Conservation (phyloP, 2,888 invertebrate species). For the Baccha elongata region DNA sequence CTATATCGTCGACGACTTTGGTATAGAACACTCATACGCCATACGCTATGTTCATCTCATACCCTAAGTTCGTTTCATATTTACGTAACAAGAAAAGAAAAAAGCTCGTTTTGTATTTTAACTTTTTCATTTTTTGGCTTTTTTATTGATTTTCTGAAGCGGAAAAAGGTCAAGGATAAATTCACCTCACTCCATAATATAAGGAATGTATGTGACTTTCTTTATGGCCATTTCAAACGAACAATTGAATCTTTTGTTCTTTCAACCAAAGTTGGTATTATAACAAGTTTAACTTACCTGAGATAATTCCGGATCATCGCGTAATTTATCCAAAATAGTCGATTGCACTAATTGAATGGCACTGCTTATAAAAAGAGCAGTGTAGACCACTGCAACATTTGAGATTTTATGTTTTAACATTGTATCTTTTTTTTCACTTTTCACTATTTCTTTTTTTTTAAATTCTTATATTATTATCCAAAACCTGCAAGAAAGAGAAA, state of each 20-base stretch:
- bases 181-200: slow-evolving; percentile 51
- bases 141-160: slow-evolving; percentile 68
- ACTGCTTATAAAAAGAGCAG: slow-evolving; percentile 62
- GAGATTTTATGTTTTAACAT: slow-evolving; percentile 56
- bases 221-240: slow-evolving; percentile 13
- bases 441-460: slow-evolving; percentile 7
- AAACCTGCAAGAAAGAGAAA: slow-evolving; percentile 49
- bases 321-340: slow-evolving; percentile 86
- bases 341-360: slow-evolving; percentile 77
- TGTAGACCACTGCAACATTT: slow-evolving; percentile 56
- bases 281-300: slow-evolving; percentile 84
- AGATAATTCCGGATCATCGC: slow-evolving; percentile 86
- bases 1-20: not conserved
- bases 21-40: slow-evolving; percentile 1
- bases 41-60: not conserved
- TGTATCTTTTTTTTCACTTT: slow-evolving; percentile 53
- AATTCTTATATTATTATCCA: slow-evolving; percentile 26
- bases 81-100: slow-evolving; percentile 68
- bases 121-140: slow-evolving; percentile 69
- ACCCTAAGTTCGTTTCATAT: slow-evolving; percentile 36
- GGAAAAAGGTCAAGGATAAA: slow-evolving; percentile 73
- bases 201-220: slow-evolving; percentile 30
- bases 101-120: slow-evolving; percentile 65
- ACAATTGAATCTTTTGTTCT: slow-evolving; percentile 22
- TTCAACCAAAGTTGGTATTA: not conserved